These are phyloP conservation scores for Propithecus coquereli DNA, from an alignment of 2,113 vertebrate genomes.

Conservation along the genomic window DNA sequence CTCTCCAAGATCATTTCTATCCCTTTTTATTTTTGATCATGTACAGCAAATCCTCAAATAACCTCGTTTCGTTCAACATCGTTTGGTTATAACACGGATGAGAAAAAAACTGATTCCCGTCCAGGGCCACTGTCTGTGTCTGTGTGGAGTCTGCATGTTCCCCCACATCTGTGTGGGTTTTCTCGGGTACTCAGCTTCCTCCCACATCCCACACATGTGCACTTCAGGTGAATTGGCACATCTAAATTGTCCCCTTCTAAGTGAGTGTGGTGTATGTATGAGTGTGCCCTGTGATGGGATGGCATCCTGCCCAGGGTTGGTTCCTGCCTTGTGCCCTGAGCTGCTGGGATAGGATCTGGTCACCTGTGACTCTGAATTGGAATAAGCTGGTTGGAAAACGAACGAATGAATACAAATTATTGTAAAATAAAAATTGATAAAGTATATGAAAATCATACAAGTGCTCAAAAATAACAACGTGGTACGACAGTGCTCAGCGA, in stretches of 20 bases:
- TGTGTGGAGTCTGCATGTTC: neutral
- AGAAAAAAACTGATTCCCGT: neutral
- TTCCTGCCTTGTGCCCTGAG: neutral
- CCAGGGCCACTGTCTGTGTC: neutral
- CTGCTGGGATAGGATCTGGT: neutral
- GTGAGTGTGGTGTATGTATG: neutral
- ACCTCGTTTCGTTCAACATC: neutral
- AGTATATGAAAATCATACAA: neutral
- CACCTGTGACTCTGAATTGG: neutral
- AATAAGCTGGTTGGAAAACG: neutral
- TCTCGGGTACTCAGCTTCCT: neutral
- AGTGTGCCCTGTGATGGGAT: neutral
- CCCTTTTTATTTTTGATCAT: neutral
- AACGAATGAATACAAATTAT: neutral
- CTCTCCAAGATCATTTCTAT: no score
- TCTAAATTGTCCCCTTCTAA: neutral
- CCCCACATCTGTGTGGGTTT: neutral
- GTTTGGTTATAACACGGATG: neutral
- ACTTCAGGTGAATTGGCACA: neutral
- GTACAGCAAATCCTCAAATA: neutral
- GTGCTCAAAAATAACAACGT: neutral
- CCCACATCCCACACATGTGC: neutral
- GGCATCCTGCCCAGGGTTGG: neutral
- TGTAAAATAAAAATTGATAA: neutral
- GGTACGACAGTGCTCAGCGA: neutral